Percentiles rank a stretch among this genome's conserved stretches.
Conservation (phyloP, 2,113 vertebrate genomes). For the Neotragus pygmaeus region DNA sequence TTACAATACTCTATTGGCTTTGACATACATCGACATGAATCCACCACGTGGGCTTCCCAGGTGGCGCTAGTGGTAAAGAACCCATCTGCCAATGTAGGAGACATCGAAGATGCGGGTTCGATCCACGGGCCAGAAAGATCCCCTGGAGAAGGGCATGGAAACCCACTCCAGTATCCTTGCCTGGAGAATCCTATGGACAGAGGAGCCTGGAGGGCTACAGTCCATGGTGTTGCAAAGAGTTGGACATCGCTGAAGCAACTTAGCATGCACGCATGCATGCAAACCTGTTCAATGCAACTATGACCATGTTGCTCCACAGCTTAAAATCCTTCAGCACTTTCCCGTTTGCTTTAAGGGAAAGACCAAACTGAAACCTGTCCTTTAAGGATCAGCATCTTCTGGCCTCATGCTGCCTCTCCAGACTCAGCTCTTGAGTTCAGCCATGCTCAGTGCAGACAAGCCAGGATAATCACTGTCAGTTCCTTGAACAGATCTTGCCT, state of each 20-base stretch:
- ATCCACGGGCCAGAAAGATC: background rate
- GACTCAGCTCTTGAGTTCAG: background rate
- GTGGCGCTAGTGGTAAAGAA: background rate
- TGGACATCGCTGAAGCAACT: background rate
- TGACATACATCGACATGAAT: no score
- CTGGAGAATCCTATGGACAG: background rate
- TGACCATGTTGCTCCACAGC: no score
- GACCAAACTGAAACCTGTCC: background rate
- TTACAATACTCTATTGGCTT: no score
- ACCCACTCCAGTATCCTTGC: background rate
- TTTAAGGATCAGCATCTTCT: background rate
- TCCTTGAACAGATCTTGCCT: background rate
- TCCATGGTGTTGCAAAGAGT: background rate
- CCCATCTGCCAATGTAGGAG: background rate
- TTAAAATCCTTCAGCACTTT: background rate
- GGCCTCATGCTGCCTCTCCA: background rate
- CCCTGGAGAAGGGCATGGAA: background rate
- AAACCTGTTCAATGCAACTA: background rate
- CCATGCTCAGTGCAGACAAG: background rate
- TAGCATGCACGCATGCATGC: accelerated
- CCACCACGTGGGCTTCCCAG: background rate
- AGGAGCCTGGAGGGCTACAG: background rate
- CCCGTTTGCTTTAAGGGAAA: background rate
- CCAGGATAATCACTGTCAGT: background rate
- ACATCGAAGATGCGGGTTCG: accelerated